Conservation (phyloP, 1,140 invertebrate genomes). For the Augochlora pura region DNA sequence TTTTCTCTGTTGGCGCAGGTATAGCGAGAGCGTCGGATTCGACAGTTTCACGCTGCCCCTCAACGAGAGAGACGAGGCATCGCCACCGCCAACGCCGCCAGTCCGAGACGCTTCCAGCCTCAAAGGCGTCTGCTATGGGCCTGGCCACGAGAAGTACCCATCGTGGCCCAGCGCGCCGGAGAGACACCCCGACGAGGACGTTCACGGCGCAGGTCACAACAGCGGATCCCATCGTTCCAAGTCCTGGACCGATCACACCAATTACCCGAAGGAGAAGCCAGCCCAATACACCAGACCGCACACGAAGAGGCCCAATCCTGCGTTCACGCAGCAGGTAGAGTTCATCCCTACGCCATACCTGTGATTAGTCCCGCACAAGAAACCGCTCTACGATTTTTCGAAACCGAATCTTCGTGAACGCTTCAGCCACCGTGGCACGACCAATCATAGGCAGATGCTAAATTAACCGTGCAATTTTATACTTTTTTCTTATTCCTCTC, state of each 20-base stretch:
- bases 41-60: conserved; percentile 78
- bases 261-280: conserved; percentile 87
- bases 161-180: conserved; percentile 85
- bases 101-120: conserved; percentile 86
- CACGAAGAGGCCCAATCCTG: conserved; percentile 84
- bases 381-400: too few relatives aligned
- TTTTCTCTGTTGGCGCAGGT: conserved; percentile 61
- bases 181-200: conserved; percentile 73
- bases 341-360: neutral
- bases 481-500: too few relatives aligned
- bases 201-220: conserved; percentile 79
- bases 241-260: conserved; percentile 88
- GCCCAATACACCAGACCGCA: conserved; percentile 85
- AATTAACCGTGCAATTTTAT: too few relatives aligned
- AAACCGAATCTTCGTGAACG: too few relatives aligned
- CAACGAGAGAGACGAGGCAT: conserved; percentile 76
- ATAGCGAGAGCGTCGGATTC: conserved; percentile 78
- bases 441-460: too few relatives aligned
- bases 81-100: conserved; percentile 83
- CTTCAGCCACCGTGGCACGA: too few relatives aligned
- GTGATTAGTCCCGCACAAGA: neutral
- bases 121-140: conserved; percentile 85
- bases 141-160: conserved; percentile 90
- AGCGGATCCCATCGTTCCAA: conserved; percentile 84
- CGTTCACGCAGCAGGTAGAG: conserved; percentile 84